phyloP scores from a whole-genome alignment of 2,113 vertebrate genomes.

The Dolichallabes microphthalmus region DNA sequence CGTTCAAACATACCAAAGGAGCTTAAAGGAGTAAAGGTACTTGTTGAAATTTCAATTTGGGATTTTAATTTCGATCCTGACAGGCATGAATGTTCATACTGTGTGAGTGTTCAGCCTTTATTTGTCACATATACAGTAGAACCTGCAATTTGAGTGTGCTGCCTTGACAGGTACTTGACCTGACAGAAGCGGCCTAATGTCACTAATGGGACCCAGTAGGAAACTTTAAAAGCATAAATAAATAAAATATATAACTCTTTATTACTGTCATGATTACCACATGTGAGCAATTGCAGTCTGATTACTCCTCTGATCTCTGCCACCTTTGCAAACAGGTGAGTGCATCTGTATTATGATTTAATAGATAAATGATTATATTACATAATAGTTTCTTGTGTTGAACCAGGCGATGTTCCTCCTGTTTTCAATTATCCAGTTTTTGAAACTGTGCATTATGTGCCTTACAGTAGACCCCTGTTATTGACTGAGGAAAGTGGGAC shows the following conservation, averaged over 20 bases:
- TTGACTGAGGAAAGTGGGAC: not conserved
- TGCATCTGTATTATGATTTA: not conserved
- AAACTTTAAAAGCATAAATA: slow-evolving; percentile 41
- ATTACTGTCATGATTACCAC: slow-evolving; percentile 38
- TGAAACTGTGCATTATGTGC: not conserved
- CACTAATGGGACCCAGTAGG: slow-evolving; percentile 38
- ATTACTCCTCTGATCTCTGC: not conserved
- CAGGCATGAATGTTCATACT: too few species aligned
- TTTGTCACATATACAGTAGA: not conserved
- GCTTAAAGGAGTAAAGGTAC: not conserved
- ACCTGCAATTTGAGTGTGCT: not conserved
- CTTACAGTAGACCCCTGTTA: not conserved
- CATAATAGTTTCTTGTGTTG: not conserved
- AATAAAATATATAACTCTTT: slow-evolving; percentile 33
- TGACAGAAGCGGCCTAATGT: slow-evolving; percentile 40
- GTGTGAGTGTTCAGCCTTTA: not conserved
- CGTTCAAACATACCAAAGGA: not conserved
- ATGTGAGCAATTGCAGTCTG: slow-evolving; percentile 3
- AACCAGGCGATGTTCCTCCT: not conserved
- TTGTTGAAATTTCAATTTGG: not conserved
- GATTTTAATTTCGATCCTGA: not conserved
- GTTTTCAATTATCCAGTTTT: not conserved
- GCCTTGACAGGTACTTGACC: slow-evolving; percentile 19
- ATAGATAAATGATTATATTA: not conserved
- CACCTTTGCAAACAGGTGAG: not conserved